Conservation (phyloP, 2,797 vertebrate species). For the Pempheris klunzingeri region DNA sequence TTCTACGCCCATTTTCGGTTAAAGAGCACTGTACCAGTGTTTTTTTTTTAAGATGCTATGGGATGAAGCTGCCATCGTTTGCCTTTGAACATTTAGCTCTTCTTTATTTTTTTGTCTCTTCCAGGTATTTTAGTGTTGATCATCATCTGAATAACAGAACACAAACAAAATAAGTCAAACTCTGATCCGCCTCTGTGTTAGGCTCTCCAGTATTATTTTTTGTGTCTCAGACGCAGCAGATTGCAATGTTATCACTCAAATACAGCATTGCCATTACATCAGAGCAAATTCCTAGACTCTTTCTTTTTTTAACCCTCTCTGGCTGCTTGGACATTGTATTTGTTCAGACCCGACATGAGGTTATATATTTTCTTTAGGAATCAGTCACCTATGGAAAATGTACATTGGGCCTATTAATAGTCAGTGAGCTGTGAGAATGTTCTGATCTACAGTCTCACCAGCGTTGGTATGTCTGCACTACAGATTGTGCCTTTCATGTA, state of each 20-base stretch:
- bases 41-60: slow-evolving; percentile 1
- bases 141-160: slow-evolving; percentile 1
- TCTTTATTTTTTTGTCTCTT: slow-evolving; percentile 11
- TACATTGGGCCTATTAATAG: slow-evolving; percentile 22
- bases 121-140: slow-evolving; percentile 5
- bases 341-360: slow-evolving; percentile 26
- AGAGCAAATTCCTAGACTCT: slow-evolving; percentile 68
- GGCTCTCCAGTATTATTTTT: slow-evolving; percentile 6
- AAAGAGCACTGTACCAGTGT: slow-evolving; percentile 5
- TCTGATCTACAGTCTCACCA: slow-evolving; percentile 5
- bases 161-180: slow-evolving; percentile 23
- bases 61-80: slow-evolving; percentile 9
- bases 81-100: not conserved
- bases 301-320: slow-evolving; percentile 25
- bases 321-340: slow-evolving; percentile 24
- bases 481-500: no score
- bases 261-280: slow-evolving; percentile 53
- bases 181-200: not conserved
- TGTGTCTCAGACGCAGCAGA: slow-evolving; percentile 43
- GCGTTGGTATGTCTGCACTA: not conserved
- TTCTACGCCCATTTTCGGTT: slow-evolving; percentile 4
- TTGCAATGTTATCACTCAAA: slow-evolving; percentile 58
- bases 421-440: slow-evolving; percentile 24
- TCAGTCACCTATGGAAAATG: slow-evolving; percentile 19
- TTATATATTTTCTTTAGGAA: slow-evolving; percentile 32